Percentiles rank a stretch among this genome's conserved stretches.
Conservation (phyloP, 2,113 vertebrate genomes). For the Campylomormyrus tamandua region DNA sequence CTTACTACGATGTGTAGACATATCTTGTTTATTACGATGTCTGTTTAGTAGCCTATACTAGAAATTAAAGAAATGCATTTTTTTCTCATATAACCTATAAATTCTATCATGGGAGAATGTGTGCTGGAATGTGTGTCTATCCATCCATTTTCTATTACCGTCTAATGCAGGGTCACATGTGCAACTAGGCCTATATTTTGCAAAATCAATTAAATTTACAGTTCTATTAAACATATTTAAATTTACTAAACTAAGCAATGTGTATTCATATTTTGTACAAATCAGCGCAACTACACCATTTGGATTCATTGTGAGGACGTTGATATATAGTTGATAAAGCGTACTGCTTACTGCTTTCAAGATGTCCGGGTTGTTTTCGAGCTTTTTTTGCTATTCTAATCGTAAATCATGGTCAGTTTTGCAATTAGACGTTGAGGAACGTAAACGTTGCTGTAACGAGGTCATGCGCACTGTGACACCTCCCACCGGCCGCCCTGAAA, state of each 20-base stretch:
- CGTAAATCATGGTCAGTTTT: background rate
- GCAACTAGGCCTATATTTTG: background rate
- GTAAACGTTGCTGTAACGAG: background rate
- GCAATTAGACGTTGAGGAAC: background rate
- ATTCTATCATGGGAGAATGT: background rate
- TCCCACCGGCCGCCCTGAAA: background rate
- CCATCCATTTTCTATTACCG: background rate
- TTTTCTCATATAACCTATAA: background rate
- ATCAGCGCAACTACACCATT: background rate
- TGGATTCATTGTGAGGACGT: background rate
- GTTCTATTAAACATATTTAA: background rate
- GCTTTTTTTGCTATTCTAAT: background rate
- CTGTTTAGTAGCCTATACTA: background rate
- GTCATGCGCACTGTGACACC: background rate
- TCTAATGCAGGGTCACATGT: background rate
- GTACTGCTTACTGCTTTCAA: background rate
- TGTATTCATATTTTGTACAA: background rate
- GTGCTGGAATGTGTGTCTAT: background rate
- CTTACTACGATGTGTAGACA: background rate
- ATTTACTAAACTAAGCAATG: background rate
- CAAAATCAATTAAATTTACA: background rate
- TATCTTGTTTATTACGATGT: background rate
- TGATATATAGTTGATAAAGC: background rate
- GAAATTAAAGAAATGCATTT: background rate
- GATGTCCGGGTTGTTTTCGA: background rate